Conservation (phyloP, 2,888 invertebrate species). For the Ochropleura leucogaster region DNA sequence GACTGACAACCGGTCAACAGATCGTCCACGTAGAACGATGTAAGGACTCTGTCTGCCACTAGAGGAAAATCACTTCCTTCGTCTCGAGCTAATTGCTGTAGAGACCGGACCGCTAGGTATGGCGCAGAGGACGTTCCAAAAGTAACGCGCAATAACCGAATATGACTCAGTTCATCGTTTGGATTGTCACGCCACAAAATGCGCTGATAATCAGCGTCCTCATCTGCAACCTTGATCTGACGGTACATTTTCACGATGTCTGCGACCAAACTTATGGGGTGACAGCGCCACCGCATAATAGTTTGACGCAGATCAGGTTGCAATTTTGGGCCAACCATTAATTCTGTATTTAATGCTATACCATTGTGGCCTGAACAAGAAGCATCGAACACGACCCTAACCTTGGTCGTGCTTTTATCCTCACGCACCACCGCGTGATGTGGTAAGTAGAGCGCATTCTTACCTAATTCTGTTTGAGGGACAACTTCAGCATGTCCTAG, state of each 20-base stretch:
- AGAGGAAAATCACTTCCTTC: neutral
- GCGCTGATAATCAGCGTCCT: neutral
- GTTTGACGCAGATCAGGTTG: neutral
- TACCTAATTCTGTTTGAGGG: neutral
- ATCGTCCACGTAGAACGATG: neutral
- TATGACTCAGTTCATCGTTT: neutral
- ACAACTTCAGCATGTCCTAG: conserved; percentile 4
- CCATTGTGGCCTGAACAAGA: neutral
- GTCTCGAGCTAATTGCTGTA: neutral
- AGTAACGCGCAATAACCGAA: neutral
- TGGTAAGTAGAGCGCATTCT: neutral
- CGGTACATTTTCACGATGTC: neutral
- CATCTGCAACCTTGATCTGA: neutral
- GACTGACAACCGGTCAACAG: neutral
- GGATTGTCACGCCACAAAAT: neutral
- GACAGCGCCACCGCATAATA: neutral
- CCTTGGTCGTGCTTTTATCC: no score
- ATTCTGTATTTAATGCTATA: neutral
- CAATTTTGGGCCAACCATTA: neutral
- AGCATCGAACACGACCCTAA: no score
- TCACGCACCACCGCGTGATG: neutral
- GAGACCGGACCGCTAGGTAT: neutral
- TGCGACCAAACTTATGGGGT: neutral
- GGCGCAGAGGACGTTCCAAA: neutral
- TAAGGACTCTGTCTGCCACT: neutral